phyloP scores from a whole-genome alignment of 2,888 invertebrate species.

The Drosophila tripunctata region DNA sequence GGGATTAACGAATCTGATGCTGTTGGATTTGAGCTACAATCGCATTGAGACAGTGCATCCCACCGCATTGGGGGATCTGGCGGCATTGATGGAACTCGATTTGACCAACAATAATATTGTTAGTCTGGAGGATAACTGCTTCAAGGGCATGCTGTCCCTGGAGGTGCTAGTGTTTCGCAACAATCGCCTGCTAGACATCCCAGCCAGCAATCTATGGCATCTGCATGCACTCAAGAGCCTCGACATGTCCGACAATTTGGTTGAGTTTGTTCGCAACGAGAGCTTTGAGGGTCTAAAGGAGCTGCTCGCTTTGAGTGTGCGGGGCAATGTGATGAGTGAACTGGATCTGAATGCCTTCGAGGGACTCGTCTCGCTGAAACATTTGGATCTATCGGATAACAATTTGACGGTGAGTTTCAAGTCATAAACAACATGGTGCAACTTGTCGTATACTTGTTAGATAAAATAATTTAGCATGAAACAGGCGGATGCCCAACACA shows the following conservation, averaged over 20 bases:
- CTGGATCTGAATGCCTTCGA: conserved; percentile 90
- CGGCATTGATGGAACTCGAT: conserved; percentile 89
- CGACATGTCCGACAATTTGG: conserved; percentile 91
- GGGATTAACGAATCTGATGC: conserved; percentile 88
- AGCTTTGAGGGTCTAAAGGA: conserved; percentile 90
- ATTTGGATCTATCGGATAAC: conserved; percentile 92
- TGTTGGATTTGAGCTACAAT: conserved; percentile 91
- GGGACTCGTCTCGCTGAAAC: conserved; percentile 89
- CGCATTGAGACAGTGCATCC: conserved; percentile 89
- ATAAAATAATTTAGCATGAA: conserved; percentile 53
- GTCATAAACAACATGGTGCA: conserved; percentile 22
- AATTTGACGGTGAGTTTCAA: conserved; percentile 88
- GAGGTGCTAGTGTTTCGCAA: conserved; percentile 90
- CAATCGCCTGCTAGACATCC: conserved; percentile 92
- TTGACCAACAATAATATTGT: conserved; percentile 91
- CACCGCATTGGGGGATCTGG: conserved; percentile 91
- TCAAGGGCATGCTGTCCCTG: conserved; percentile 89
- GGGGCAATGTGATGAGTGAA: conserved; percentile 90
- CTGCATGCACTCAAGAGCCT: conserved; percentile 89
- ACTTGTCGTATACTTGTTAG: conserved; percentile 49
- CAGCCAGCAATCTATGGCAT: conserved; percentile 88
- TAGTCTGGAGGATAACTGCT: conserved; percentile 89
- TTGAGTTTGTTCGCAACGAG: conserved; percentile 89
- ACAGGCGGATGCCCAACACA: conserved; percentile 11
- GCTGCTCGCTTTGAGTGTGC: conserved; percentile 89